These are phyloP conservation scores for Lamellibrachia satsuma DNA, from an alignment of 2,888 invertebrate genomes.

Conservation along the genomic window DNA sequence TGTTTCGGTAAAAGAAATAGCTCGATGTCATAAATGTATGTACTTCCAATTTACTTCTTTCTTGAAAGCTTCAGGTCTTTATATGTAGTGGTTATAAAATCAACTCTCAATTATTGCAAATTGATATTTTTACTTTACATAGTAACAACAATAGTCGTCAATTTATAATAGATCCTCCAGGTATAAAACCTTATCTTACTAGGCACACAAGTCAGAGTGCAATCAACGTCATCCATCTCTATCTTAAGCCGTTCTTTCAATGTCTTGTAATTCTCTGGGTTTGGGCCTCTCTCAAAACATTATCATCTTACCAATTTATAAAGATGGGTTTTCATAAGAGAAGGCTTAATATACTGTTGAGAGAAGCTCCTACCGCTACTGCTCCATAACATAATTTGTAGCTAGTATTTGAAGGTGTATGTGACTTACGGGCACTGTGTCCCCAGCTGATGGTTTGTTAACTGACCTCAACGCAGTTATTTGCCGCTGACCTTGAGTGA, in stretches of 20 bases:
- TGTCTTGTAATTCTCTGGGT: no score
- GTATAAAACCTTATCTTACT: neutral
- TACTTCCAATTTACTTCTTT: neutral
- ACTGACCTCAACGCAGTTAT: neutral
- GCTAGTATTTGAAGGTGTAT: neutral
- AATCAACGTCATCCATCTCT: no score
- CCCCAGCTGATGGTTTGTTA: neutral
- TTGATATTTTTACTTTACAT: neutral
- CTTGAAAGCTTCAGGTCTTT: neutral
- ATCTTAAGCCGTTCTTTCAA: no score
- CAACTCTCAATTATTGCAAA: neutral
- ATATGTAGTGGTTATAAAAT: neutral
- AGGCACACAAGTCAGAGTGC: no score
- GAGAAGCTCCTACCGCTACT: neutral
- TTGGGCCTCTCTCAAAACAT: neutral
- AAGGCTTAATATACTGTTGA: neutral
- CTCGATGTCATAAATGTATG: neutral
- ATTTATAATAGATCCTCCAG: neutral
- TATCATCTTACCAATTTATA: neutral
- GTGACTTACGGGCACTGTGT: neutral
- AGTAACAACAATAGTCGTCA: neutral
- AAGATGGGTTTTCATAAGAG: neutral
- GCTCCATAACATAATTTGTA: neutral
- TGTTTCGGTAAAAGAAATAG: no score
- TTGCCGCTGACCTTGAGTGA: neutral